Base-by-base conservation (phyloP, 2,113 vertebrate species). In the Isichthys henryi region DNA sequence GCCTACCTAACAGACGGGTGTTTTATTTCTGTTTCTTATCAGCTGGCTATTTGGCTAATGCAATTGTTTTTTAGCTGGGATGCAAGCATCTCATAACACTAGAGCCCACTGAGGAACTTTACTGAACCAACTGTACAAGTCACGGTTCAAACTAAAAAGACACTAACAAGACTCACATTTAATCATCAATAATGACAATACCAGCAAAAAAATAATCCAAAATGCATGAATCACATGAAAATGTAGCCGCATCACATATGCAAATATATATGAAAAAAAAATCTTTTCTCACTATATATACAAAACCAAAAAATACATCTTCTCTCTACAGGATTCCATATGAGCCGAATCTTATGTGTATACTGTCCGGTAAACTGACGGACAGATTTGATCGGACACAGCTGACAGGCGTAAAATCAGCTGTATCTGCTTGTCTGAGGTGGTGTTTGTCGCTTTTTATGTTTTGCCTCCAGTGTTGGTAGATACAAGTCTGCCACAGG, bases 341-440 rank as follows among this genome's bases (percentile, higher is more conserved):
- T 92, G 87, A 89, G 53, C 90, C 88, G 90, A 93, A 35, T 27
- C 17, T 46, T 84, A 10, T 13, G 58, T 35, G 89, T 39, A 80
- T 87, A 90, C 17, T 48, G 74, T 62, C 49, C 66, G 6, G 91
- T 91, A 93, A 95, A 96, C 94, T 95, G 96, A 96, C 93, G 94
- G 95, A 95, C 94, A 94, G 96, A 96, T 96, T 95, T 95, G 94
- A 95, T 96, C 94, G 94, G 95, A 95, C 95, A 95, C 93, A 94
- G 94, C 93, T 95, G 95, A 96, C 93, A 94, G 94, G 83, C 46
- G 94, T 92, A 93, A 92, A 94, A 93, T 93, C 94, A 94, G 95
- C 95, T 94, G 94, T 95, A 95, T 95, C 94, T 91, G 92, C 92
- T 96, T 93, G 95, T 95, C 95, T 94, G 93, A 94, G 94, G 93